A percentile compares a stretch with the other conserved stretches of the same genome.
These are phyloP conservation scores for Larimichthys polyactis DNA, from an alignment of 2,113 vertebrate genomes.

Conservation along the genomic window DNA sequence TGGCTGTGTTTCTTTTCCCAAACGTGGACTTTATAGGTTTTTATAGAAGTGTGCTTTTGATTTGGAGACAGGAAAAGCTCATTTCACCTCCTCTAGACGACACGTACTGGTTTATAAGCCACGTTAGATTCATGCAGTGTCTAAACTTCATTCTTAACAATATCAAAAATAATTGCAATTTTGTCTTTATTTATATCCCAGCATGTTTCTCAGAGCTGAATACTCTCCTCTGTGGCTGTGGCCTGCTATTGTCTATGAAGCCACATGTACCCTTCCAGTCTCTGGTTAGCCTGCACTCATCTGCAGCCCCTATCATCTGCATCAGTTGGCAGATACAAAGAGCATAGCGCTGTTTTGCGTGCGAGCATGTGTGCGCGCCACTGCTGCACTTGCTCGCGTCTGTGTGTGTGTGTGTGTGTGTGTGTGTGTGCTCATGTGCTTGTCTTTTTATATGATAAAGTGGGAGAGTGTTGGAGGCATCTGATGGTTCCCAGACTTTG, in stretches of 20 bases:
- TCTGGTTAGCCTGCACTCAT: slow-evolving; percentile 67
- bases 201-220: slow-evolving; percentile 39
- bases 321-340: slow-evolving; percentile 83
- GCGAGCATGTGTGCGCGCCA: slow-evolving; percentile 66
- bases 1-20: neutral
- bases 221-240: slow-evolving; percentile 29
- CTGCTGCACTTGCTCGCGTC: slow-evolving; percentile 39
- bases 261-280: slow-evolving; percentile 56
- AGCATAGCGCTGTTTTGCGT: slow-evolving; percentile 64
- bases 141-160: neutral
- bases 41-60: neutral
- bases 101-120: neutral
- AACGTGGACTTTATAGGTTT: neutral
- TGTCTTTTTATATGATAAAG: slow-evolving; percentile 69
- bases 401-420: slow-evolving; percentile 3
- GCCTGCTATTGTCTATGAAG: slow-evolving; percentile 62
- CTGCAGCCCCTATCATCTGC: slow-evolving; percentile 80
- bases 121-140: neutral
- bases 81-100: neutral
- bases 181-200: slow-evolving; percentile 28
- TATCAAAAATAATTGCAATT: neutral
- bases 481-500: slow-evolving; percentile 81
- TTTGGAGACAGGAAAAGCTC: neutral
- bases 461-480: slow-evolving; percentile 75
- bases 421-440: slow-evolving; percentile 1